Evolutionary conservation across 2,797 vertebrate species (phyloP).

Genomic region (Aldrovandia affinis): DNA sequence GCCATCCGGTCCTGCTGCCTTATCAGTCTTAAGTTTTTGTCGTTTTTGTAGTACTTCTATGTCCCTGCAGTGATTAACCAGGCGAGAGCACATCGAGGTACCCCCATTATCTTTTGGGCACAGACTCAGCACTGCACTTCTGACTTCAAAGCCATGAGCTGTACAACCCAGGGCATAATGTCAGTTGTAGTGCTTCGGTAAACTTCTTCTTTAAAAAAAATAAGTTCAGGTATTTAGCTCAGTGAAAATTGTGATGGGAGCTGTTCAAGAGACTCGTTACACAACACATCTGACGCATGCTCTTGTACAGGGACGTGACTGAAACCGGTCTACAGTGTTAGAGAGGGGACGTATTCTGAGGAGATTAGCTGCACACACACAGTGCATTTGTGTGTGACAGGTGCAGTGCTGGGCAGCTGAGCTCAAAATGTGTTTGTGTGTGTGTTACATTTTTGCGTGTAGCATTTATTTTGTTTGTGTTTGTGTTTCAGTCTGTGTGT

Average conservation of each 20-base stretch:
- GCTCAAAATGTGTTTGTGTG: background rate
- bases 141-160: constrained; percentile 58
- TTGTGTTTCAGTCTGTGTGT: constrained; percentile 1
- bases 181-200: constrained; percentile 51
- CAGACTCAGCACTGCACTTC: background rate
- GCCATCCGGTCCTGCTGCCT: too few relatives aligned
- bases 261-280: constrained; percentile 2
- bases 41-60: too few relatives aligned
- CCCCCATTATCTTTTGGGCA: constrained; percentile 6
- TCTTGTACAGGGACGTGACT: background rate
- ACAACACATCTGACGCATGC: background rate
- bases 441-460: too few relatives aligned
- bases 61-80: constrained; percentile 19
- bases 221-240: constrained; percentile 40
- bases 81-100: background rate
- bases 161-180: constrained; percentile 49
- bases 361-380: background rate
- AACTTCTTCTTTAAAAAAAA: constrained; percentile 43
- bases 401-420: background rate
- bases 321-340: background rate
- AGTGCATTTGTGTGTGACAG: background rate
- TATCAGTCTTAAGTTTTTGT: too few relatives aligned
- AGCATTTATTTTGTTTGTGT: background rate
- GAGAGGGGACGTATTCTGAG: background rate
- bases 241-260: constrained; percentile 62